Conservation (phyloP, 37 sponge, comb jelly and placozoan species). For the Crambe crambe region DNA sequence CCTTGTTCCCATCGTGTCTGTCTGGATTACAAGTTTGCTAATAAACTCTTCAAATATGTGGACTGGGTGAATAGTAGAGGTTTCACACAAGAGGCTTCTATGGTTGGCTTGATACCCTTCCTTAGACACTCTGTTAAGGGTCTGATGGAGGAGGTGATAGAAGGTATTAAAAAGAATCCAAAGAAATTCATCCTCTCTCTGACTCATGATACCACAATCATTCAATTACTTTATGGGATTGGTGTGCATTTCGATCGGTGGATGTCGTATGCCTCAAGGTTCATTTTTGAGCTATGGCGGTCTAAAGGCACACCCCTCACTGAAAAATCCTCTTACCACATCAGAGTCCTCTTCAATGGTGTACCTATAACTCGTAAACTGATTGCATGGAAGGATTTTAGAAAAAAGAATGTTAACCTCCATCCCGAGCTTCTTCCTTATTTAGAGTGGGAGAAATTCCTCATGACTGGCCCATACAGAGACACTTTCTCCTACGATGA, state of each 20-base stretch:
- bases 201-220: conserved; percentile 54
- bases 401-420: neutral
- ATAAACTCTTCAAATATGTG: conserved; percentile 9
- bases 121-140: conserved; percentile 46
- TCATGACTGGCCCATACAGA: conserved; percentile 34
- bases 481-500: conserved; percentile 23
- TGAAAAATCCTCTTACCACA: conserved; percentile 6
- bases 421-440: conserved; percentile 32
- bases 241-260: conserved; percentile 20
- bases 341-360: conserved; percentile 68
- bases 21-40: neutral
- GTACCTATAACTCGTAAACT: conserved; percentile 6
- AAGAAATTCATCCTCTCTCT: conserved; percentile 20
- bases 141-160: conserved; percentile 18
- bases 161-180: neutral
- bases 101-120: conserved; percentile 35
- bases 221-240: conserved; percentile 19
- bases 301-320: neutral
- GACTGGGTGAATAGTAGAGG: conserved; percentile 15
- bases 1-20: conserved; percentile 36
- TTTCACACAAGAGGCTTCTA: conserved; percentile 21
- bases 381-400: neutral
- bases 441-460: conserved; percentile 18
- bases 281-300: conserved; percentile 74
- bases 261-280: conserved; percentile 63